Base-by-base conservation (phyloP, 2,888 invertebrate species). In the Pyrrhia umbra region DNA sequence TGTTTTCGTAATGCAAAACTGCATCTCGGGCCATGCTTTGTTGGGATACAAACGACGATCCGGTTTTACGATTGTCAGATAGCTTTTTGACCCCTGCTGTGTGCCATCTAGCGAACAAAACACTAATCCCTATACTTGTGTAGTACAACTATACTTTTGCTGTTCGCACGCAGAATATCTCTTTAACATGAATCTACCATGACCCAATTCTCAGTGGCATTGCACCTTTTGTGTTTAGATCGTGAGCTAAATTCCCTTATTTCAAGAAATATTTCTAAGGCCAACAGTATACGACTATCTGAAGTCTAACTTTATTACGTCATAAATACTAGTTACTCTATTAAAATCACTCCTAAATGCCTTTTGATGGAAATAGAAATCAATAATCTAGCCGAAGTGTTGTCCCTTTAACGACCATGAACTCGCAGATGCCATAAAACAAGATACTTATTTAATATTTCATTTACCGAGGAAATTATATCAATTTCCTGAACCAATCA, bases 21-120 rank as follows among this genome's bases (percentile, higher is more conserved):
- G 82, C 85, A 85, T 85, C 82, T 81, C 76, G 72, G 73, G 68
- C 80, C 77, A 69, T 80, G 80, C 80, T 77, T 79, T 76, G 83
- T 80, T 80, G 77, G 75, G 74, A 78, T 79, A 85, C 80, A 74
- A 77, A 62, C 61, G 68, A 75, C 83, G 84, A 85, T 86, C 87
- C 84, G 82, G 84, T 86, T 84, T 78, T 82, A 70, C 84, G 88
- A 90, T 89, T 82, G 75, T 68, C 63, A 71, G 89, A 90, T 91
- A 90, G 82, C 90, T 64, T 84, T 84, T 82, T 90, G 90, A 91
- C 90, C 90, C 75, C 79, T 66, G 77, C 77, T 74, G 78, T 84
- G 83, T 81, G 80, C 85, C 82, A 83, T 85, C 80, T 85, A 83
- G 70, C 80, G 77, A 82, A 83, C 81, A 81, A 81, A 86, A 83